These are phyloP conservation scores for Cheilosia vulpina DNA, from an alignment of 2,888 invertebrate species.

Conservation along the genomic window DNA sequence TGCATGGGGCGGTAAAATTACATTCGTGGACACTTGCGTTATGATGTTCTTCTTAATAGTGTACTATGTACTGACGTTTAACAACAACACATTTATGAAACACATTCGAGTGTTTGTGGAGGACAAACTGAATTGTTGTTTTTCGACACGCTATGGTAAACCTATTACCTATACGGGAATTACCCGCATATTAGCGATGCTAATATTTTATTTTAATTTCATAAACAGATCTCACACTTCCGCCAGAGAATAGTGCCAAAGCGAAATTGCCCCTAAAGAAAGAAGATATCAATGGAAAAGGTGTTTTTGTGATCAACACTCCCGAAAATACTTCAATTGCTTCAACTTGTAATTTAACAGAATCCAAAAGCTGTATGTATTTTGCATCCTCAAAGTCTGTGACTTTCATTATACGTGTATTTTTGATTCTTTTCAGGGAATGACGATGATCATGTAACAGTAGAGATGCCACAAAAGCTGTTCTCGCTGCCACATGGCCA, in stretches of 20 bases:
- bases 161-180: not conserved
- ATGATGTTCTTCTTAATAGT: constrained; percentile 89
- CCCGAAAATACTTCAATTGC: constrained; percentile 81
- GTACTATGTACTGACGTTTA: constrained; percentile 90
- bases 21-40: constrained; percentile 91
- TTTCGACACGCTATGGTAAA: constrained; percentile 82
- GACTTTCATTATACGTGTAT: not conserved
- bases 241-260: constrained; percentile 82
- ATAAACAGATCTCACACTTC: constrained; percentile 82
- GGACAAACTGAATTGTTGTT: constrained; percentile 82
- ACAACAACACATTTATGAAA: constrained; percentile 85
- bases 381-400: not conserved
- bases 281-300: constrained; percentile 81
- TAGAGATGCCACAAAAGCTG: constrained; percentile 80
- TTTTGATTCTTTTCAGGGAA: constrained; percentile 76
- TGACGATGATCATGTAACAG: constrained; percentile 77
- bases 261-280: constrained; percentile 81
- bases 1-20: constrained; percentile 91
- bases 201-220: not conserved
- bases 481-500: constrained; percentile 83
- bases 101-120: constrained; percentile 82
- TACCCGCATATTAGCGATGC: not conserved
- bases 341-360: constrained; percentile 80
- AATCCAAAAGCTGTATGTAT: constrained; percentile 80
- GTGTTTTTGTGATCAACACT: constrained; percentile 81